Evolutionary conservation across 2,797 vertebrate species (phyloP), one percentile per base, ranked within the genome.

Genomic region (Austrolebias charrua): DNA sequence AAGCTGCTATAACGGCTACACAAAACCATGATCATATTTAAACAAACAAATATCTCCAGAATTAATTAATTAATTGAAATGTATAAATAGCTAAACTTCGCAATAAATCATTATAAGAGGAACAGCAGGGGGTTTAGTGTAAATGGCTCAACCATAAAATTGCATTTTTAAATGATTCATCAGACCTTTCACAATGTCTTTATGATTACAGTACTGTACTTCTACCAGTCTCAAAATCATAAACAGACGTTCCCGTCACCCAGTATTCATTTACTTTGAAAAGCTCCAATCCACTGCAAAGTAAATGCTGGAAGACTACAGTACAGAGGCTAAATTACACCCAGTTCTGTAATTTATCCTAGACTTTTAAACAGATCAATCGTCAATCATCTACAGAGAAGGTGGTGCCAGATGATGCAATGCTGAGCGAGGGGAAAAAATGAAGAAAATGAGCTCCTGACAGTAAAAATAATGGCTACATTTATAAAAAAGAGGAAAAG

Each of bases 301-400:
- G 67, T 66, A 74, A 83, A 81, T 66, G 58, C 14, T 0, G 29
- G 46, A 16, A 49, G 55, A 24, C 55, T 50, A 18, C 42, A n/a
- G n/a, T n/a, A n/a, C n/a, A 44, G 53, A 55, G 19, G 45, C 70
- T 59, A 33, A 54, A 20, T 43, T 20, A 54, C 63, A 52, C 78
- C 71, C 63, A 51, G 72, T 45, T 60, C 57, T 42, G 66, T 71
- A 24, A 69, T 81, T 82, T 77, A 65, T 80, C 63, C 38, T 43
- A 75, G 67, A 76, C 52, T 73, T 82, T 76, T 38, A 67, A 70
- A 79, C 69, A 74, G 63, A 85, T 84, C 55, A 71, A 65, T 79
- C 67, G 78, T 73, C 65, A 66, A 19, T 76, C 63, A 72, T 60
- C 69, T 69, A 28, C 55, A 55, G 57, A 71, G 52, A 69, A 85